Evolutionary conservation across 2,797 vertebrate species (phyloP).

Genomic region (Clarias pachynema): DNA sequence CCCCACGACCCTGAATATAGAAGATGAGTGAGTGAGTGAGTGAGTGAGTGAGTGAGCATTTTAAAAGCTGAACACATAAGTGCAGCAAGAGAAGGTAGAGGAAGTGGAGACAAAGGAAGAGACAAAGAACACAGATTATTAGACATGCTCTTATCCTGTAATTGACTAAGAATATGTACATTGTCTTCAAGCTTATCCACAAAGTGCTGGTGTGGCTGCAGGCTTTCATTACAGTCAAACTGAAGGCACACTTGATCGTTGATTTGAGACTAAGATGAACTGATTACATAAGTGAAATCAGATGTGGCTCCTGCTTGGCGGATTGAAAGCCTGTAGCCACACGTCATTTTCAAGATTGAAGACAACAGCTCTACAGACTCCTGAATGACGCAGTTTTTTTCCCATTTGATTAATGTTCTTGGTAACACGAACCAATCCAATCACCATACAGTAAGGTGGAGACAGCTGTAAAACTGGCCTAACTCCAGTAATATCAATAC

Average conservation of each 20-base stretch:
- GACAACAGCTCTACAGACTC: not conserved
- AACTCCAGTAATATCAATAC: not conserved
- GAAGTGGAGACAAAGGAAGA: not conserved
- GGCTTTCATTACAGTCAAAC: not conserved
- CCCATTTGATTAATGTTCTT: not conserved
- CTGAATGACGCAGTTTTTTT: not conserved
- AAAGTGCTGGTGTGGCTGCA: not conserved
- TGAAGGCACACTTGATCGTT: not conserved
- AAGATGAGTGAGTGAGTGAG: too few relatives aligned
- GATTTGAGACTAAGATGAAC: not conserved
- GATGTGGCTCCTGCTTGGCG: not conserved
- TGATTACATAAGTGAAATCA: conserved; percentile 11
- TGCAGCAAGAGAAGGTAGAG: too few relatives aligned
- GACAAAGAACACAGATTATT: not conserved
- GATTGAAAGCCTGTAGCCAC: not conserved
- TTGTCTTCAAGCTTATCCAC: not conserved
- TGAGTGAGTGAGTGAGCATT: too few relatives aligned
- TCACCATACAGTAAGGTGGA: not conserved
- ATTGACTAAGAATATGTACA: not conserved
- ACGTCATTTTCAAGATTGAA: not conserved
- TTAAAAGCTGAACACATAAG: too few relatives aligned
- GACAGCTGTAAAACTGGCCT: not conserved
- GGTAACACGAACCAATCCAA: not conserved
- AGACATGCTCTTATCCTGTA: not conserved
- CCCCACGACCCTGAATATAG: too few relatives aligned